Evolutionary conservation across 53 echinoderm and acorn worm genomes (phyloP), one percentile per base, ranked within the genome.

Genomic region (Apostichopus leukothele): DNA sequence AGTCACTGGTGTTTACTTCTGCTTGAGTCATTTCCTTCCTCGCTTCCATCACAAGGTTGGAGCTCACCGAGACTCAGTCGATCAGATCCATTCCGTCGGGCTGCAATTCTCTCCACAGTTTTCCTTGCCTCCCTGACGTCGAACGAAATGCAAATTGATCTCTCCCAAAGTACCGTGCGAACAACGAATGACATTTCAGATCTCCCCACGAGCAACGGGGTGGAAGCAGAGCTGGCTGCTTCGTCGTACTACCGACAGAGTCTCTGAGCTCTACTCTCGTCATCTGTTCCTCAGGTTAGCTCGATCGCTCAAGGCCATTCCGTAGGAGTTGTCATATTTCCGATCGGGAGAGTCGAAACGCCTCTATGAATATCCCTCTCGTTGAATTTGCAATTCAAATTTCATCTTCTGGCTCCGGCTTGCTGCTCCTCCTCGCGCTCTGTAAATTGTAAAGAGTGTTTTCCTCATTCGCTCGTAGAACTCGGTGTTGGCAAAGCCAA

Each of bases 251-350:
- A 57, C 57, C 8, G 6, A 57, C 57, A 57, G 10, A 57, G 57
- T 9, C 57, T 7, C 1, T 57, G 6, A 0, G 7, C 10, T 57
- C 7, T 57, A 57, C 7, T 9, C 57, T 57, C 57, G 8, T 57
- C 57, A 10, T 71, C 14, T 1, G 20, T 71, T 71, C 71, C 71
- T 18, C 71, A 4, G 71, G 71, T 18, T 63, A 18, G n/a, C 54
- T 81, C 23, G 5, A 57, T 19, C 5, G 81, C 81, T 81, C 81
- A 81, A 81, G 81, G 81, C 81, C 81, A 54, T 54, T 54, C 81
- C 20, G 55, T 22, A 81, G 81, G 20, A 81, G 81, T 81, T 81
- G 81, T 54, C 60, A 81, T 81, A 81, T 81, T 81, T 54, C 27
- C 20, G 59, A 23, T 81, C 81, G 7, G 20, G 55, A 81, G 81